Evolutionary conservation across 2,113 vertebrate species (phyloP).

Genomic region (Picathartes gymnocephalus): DNA sequence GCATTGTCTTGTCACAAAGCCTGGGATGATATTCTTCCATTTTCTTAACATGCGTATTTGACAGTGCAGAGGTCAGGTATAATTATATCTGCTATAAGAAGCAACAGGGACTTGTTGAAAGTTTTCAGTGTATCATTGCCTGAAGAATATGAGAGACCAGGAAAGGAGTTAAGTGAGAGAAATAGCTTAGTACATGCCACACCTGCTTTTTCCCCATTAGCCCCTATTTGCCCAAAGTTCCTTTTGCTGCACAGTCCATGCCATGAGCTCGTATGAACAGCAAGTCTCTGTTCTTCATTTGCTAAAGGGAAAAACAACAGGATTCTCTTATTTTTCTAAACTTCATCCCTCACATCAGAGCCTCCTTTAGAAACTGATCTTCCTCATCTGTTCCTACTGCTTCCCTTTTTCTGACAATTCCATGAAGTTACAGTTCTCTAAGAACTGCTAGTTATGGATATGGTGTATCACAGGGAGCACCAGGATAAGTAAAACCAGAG

Average conservation of each 20-base stretch:
- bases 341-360: not conserved
- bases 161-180: not conserved
- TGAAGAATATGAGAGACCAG: not conserved
- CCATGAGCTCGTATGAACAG: not conserved
- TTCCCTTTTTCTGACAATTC: not conserved
- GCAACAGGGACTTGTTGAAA: not conserved
- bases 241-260: not conserved
- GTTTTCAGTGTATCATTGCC: not conserved
- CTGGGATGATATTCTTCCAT: not conserved
- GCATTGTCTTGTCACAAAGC: not conserved
- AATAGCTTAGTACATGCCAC: not conserved
- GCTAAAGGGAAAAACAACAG: not conserved
- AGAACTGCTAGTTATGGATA: accelerated
- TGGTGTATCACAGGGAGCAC: not conserved
- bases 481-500: not conserved
- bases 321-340: not conserved
- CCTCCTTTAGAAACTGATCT: not conserved
- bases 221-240: not conserved
- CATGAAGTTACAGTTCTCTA: not conserved
- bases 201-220: not conserved
- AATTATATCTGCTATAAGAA: not conserved
- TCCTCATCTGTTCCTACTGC: not conserved
- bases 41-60: not conserved
- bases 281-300: not conserved
- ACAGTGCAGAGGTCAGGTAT: not conserved